Evolutionary conservation across 2,797 vertebrate genomes (phyloP).

Genomic region (Rhincodon typus): DNA sequence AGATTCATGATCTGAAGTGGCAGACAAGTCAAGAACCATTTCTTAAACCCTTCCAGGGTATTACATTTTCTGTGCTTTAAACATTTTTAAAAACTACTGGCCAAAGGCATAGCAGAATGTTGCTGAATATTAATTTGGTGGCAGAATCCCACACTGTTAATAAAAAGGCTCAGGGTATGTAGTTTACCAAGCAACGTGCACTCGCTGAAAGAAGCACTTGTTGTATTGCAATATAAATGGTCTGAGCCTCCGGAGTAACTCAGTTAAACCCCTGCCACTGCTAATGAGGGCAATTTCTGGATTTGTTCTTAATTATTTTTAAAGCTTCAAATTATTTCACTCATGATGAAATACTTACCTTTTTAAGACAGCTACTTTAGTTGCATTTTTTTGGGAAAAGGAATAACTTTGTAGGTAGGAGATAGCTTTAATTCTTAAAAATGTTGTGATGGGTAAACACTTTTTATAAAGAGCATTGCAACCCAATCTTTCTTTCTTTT

Average conservation of each 20-base stretch:
- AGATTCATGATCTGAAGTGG: background rate
- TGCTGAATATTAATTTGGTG: conserved; percentile 3
- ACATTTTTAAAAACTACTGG: background rate
- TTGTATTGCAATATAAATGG: background rate
- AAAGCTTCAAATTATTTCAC: background rate
- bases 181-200: background rate
- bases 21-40: background rate
- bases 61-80: background rate
- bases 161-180: too few species aligned
- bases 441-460: background rate
- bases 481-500: background rate
- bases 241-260: background rate
- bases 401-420: background rate
- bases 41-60: background rate
- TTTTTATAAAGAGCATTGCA: background rate
- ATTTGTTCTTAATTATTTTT: background rate
- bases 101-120: background rate
- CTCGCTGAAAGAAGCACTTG: background rate
- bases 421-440: background rate
- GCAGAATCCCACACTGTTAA: background rate
- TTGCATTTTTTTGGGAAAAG: background rate
- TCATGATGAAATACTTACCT: background rate
- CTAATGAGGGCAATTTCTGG: background rate
- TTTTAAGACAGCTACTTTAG: too few species aligned
- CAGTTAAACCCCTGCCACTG: background rate